Base-by-base conservation (phyloP, 1,140 invertebrate species). In the Medauroidea extradentata region DNA sequence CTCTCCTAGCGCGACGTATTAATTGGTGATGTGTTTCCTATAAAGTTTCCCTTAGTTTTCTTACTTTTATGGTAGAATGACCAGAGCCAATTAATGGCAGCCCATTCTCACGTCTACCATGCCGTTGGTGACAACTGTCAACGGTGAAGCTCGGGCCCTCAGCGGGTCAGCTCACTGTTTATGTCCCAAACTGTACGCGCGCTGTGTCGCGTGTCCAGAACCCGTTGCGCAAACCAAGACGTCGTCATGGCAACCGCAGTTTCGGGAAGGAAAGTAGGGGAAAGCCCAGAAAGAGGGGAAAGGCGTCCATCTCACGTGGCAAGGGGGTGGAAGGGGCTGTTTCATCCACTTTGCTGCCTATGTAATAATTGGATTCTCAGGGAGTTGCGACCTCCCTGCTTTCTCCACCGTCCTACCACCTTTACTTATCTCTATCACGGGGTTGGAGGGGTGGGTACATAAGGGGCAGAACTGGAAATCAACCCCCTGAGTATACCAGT, bases 281-380 rank as follows among this genome's bases (percentile, higher is more conserved):
- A 3, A 51, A 16, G 2, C n/a, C n/a, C n/a, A n/a, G n/a, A n/a
- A n/a, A n/a, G 29, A 34, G 29, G 29, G 5, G 29, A 11, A 34
- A 11, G 29, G 29, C 5, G 29, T 11, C 5, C 29, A 34, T 34
- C 29, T 34, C 29, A 7, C 29, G 29, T 34, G 29, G 11, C 4
- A 4, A 34, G 29, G n/a, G 44, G 44, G n/a, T n/a, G 38, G 39
- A 24, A 16, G 29, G 34, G 38, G 53, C 21, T 42, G 53, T 42
- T 54, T 54, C 53, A 54, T 54, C 53, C 53, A 54, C 53, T 54
- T 54, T 54, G 38, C 53, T 54, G 53, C 29, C 53, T 54, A 25
- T 11, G 29, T 54, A 54, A 54, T 54, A 54, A 54, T 54, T 54
- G 53, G 53, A 54, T 54, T 54, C 53, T 38, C 53, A 43, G 38